These are phyloP conservation scores for Platycnemis pennipes DNA, from an alignment of 2,888 invertebrate species.

Conservation along the genomic window DNA sequence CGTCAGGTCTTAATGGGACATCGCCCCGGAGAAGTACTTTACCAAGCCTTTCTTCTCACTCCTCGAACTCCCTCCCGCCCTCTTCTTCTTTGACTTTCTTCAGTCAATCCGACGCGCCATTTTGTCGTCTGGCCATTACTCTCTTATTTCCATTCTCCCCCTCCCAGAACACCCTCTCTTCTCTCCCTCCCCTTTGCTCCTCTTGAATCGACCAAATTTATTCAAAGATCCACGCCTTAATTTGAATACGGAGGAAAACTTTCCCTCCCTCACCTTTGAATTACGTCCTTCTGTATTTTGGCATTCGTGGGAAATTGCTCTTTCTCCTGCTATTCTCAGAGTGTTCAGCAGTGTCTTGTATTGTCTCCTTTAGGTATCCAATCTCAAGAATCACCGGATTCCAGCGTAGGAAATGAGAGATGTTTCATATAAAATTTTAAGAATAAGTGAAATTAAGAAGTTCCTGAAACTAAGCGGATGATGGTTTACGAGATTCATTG, in stretches of 20 bases:
- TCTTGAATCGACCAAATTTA: not conserved
- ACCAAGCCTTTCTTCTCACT: not conserved
- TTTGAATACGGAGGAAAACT: constrained; percentile 16
- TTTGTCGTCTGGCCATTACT: constrained; percentile 47
- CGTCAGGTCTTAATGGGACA: constrained; percentile 22
- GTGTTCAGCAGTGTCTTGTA: not conserved
- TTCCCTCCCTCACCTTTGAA: constrained; percentile 21
- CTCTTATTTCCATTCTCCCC: not conserved
- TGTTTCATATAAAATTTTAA: not conserved
- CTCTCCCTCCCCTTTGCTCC: not conserved
- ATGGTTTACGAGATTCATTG: too few relatives aligned
- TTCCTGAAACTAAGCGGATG: not conserved
- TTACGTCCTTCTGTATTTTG: constrained; percentile 14
- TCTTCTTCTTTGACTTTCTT: not conserved
- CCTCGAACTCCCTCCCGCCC: not conserved
- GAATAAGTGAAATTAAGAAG: not conserved
- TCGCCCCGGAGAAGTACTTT: constrained; percentile 16
- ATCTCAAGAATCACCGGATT: not conserved
- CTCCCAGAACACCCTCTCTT: not conserved
- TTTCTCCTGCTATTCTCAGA: not conserved
- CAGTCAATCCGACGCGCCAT: constrained; percentile 1
- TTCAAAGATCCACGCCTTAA: constrained; percentile 32
- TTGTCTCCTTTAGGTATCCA: not conserved
- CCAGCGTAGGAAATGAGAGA: not conserved
- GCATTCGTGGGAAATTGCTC: not conserved